Base-by-base conservation (phyloP, 2,797 vertebrate species). In the Moxostoma hubbsi region DNA sequence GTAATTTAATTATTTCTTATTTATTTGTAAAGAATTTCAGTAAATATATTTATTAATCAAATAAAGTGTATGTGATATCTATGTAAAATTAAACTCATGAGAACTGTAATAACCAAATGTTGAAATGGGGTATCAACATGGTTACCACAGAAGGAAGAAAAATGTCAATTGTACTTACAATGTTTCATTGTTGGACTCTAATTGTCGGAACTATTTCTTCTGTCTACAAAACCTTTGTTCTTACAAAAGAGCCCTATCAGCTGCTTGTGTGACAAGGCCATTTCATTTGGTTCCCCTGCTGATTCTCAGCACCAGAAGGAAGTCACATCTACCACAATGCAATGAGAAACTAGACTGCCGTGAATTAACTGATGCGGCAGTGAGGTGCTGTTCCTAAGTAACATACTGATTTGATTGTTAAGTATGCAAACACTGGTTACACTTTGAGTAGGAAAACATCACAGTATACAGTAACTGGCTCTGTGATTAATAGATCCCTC, bases 331-430 rank as follows among this genome's bases (percentile, higher is more conserved):
- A 83, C 87, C 90, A 90, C 91, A 89, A 89, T 89, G 90, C 82
- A 89, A 89, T 88, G 65, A 87, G 88, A 85, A 88, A 90, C 88
- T 90, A 87, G 69, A 86, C 89, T 82, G 82, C 84, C 73, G 84
- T 87, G 88, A 91, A 90, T 92, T 89, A 91, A 92, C 90, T 82
- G 84, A 65, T 73, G 82, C 61, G 54, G 66, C 68, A 15, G 80
- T 43, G 82, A 88, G 83, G 83, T 70, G 75, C 85, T 80, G 50
- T 85, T 88, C 82, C 73, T 36, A n/a, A 86, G 87, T 87, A 88
- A 87, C 84, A 76, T 91, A 92, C 92, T 82, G 92, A 93, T 92
- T 78, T 13, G 77, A 81, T 61, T 85, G 86, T 86, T 92, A 85
- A 91, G 90, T 89, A 93, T 93, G 89, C 86, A 87, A 91, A 85